phyloP scores from a whole-genome alignment of 2,113 vertebrate species.

The Labeo catla region DNA sequence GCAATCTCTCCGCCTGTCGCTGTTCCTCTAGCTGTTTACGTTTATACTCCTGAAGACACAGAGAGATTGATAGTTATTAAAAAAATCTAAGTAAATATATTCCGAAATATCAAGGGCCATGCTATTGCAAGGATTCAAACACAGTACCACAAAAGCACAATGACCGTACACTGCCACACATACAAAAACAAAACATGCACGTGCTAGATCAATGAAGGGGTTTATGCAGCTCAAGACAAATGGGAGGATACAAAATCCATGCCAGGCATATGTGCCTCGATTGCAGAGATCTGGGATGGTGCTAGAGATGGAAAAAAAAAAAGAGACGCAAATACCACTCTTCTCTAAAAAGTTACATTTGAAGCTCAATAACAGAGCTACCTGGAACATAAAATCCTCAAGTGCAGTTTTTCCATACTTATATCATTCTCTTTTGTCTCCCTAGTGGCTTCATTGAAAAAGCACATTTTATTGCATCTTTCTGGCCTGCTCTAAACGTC shows the following conservation, averaged over 20 bases:
- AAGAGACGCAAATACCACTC: background rate
- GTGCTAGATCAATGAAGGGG: background rate
- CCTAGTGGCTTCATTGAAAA: background rate
- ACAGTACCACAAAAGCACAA: background rate
- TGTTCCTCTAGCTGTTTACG: constrained; percentile 96
- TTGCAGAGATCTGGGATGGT: background rate
- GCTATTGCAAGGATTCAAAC: background rate
- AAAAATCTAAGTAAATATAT: background rate
- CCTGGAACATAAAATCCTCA: background rate
- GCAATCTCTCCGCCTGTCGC: constrained; percentile 91
- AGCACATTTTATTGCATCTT: background rate
- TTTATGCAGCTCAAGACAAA: background rate
- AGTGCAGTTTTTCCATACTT: background rate
- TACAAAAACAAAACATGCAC: constrained; percentile 1
- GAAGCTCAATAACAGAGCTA: background rate
- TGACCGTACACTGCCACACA: background rate
- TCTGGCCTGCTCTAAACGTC: background rate
- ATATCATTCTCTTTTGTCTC: background rate
- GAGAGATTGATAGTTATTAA: background rate
- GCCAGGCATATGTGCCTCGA: constrained; percentile 5
- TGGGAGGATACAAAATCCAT: background rate
- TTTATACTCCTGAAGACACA: constrained; percentile 88
- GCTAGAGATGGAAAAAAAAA: background rate
- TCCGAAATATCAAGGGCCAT: background rate
- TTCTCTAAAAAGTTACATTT: background rate